Percentiles rank a stretch among this genome's conserved stretches.
Evolutionary conservation across 2,888 invertebrate species (phyloP).

Genomic region (Heteromurus nitidus): DNA sequence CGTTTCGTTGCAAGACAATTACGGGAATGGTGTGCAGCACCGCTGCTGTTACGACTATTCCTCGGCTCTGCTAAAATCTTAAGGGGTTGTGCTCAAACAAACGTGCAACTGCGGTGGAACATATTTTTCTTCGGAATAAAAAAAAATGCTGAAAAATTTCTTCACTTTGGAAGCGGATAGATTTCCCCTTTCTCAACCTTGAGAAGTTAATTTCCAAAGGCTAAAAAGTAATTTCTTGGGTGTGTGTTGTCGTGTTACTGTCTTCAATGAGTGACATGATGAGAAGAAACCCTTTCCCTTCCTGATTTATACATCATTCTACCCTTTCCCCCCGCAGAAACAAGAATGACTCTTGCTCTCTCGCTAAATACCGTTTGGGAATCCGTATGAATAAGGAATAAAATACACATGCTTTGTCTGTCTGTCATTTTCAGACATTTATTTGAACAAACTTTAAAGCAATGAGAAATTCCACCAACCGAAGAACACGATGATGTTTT

Average conservation of each 20-base stretch:
- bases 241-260: constrained; percentile 37
- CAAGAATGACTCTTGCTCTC: no score
- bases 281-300: background rate
- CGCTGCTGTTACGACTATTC: background rate
- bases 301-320: background rate
- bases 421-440: constrained; percentile 12
- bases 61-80: background rate
- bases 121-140: constrained; percentile 7
- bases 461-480: no score
- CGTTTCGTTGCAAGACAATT: constrained; percentile 6
- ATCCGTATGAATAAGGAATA: background rate
- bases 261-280: constrained; percentile 55
- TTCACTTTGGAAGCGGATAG: background rate
- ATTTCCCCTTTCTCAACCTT: background rate
- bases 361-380: no score
- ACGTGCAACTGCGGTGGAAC: no score
- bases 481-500: no score
- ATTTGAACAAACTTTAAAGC: background rate
- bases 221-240: constrained; percentile 12
- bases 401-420: background rate
- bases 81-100: constrained; percentile 31
- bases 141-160: background rate
- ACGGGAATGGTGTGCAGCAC: constrained; percentile 10
- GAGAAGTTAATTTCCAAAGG: background rate
- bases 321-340: no score